Evolutionary conservation across 2,113 vertebrate species (phyloP).

Genomic region (Calidris pygmaea): DNA sequence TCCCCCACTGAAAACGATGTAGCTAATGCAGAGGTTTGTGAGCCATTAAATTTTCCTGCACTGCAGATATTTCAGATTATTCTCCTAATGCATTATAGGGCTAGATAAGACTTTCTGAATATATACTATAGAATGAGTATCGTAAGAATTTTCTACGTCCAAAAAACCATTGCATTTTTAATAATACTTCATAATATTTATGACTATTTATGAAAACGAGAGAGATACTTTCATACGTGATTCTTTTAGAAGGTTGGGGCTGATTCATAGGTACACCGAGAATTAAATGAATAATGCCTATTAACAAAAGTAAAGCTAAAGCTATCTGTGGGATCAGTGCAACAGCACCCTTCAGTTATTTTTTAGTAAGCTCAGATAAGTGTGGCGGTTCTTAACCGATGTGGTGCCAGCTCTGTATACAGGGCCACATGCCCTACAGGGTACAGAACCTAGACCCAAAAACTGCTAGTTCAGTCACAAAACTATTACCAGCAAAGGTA

Average conservation of each 20-base stretch:
- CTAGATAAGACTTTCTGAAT: neutral
- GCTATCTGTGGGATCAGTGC: neutral
- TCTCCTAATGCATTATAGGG: neutral
- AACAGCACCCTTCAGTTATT: neutral
- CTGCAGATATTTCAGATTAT: slow-evolving; percentile 26
- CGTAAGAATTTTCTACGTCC: accelerated
- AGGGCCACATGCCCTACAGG: neutral
- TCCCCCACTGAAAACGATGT: neutral
- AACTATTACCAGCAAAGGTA: neutral
- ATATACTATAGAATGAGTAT: neutral
- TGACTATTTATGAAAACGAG: neutral
- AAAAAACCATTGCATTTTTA: neutral
- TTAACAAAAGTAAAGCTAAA: neutral
- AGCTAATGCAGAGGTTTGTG: slow-evolving; percentile 44
- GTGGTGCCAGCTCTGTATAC: neutral
- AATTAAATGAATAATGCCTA: neutral
- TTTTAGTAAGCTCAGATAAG: neutral
- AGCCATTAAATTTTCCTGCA: slow-evolving; percentile 18
- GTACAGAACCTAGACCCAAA: neutral
- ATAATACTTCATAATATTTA: neutral
- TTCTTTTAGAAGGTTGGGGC: neutral
- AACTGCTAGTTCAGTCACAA: neutral
- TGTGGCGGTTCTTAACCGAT: neutral
- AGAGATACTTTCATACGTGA: neutral
- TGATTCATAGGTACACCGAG: neutral